A percentile compares a stretch with the other conserved stretches of the same genome.
phyloP scores from a whole-genome alignment of 1,140 invertebrate species.

The Telenomus remus region DNA sequence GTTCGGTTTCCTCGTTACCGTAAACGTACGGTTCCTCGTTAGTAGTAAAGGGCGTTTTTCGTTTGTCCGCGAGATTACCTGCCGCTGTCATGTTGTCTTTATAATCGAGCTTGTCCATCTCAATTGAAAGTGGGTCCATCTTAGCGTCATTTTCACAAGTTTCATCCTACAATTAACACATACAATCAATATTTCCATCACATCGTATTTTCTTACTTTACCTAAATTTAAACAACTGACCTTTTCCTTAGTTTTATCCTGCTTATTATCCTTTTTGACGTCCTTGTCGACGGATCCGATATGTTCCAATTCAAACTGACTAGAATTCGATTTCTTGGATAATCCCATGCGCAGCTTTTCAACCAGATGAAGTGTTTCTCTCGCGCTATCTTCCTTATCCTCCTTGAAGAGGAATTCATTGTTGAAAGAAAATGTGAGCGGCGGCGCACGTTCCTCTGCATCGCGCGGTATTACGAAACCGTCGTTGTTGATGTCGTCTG shows the following conservation, averaged over 20 bases:
- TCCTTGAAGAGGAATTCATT: conserved; percentile 83
- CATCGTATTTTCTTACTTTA: too few species aligned
- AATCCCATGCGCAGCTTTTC: conserved; percentile 84
- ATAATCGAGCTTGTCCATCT: conserved; percentile 31
- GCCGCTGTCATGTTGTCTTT: conserved; percentile 42
- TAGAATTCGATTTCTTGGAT: conserved; percentile 79
- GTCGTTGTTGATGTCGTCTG: conserved; percentile 79
- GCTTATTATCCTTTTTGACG: conserved; percentile 49
- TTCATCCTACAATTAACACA: conserved; percentile 23
- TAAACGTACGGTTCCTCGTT: conserved; percentile 64
- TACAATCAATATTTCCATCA: too few species aligned
- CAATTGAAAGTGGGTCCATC: conserved; percentile 23
- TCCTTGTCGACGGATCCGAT: conserved; percentile 55
- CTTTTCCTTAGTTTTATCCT: conserved; percentile 37
- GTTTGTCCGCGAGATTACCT: conserved; percentile 64
- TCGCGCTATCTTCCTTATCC: conserved; percentile 84
- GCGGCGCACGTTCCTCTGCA: conserved; percentile 77
- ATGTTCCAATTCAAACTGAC: conserved; percentile 70
- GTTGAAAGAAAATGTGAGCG: conserved; percentile 81
- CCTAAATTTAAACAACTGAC: too few species aligned
- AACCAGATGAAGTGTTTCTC: conserved; percentile 86
- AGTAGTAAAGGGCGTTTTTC: conserved; percentile 65
- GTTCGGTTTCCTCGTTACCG: conserved; percentile 64
- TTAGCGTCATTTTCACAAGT: conserved; percentile 41
- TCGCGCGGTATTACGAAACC: conserved; percentile 79